Percentiles rank a stretch among this genome's conserved stretches.
These are phyloP conservation scores for Eupelmus urozonus DNA, from an alignment of 2,888 invertebrate species.

Conservation along the genomic window DNA sequence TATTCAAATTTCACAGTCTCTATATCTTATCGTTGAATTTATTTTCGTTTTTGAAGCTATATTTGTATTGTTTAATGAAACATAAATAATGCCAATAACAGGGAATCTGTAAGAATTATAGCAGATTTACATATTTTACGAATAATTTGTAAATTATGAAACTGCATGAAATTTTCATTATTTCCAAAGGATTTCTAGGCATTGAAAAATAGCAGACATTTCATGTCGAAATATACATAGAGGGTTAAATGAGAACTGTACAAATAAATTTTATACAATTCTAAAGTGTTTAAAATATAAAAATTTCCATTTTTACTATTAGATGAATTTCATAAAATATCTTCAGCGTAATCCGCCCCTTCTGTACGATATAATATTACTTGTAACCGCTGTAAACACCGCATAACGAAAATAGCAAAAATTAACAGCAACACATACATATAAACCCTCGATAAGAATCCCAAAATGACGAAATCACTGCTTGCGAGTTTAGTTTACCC, in stretches of 20 bases:
- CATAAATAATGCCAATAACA: constrained; percentile 10
- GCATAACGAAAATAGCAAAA: too few species aligned
- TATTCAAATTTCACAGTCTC: constrained; percentile 12
- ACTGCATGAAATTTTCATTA: neutral
- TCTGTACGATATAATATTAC: too few species aligned
- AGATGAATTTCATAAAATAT: neutral
- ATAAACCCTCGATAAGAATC: neutral
- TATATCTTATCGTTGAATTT: neutral
- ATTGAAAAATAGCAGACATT: neutral
- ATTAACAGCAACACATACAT: neutral
- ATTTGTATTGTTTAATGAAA: neutral
- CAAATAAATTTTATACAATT: too few species aligned
- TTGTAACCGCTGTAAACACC: too few species aligned
- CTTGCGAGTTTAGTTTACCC: constrained; percentile 16
- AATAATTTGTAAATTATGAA: neutral
- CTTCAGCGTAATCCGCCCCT: too few species aligned
- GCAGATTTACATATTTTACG: neutral
- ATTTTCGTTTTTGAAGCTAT: neutral
- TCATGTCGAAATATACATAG: neutral
- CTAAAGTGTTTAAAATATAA: neutral
- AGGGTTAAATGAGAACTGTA: neutral
- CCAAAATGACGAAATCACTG: neutral
- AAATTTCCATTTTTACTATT: neutral
- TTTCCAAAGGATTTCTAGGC: neutral
- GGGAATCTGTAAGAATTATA: neutral